Base-by-base conservation (phyloP, 1,140 invertebrate species). In the Galleria mellonella region DNA sequence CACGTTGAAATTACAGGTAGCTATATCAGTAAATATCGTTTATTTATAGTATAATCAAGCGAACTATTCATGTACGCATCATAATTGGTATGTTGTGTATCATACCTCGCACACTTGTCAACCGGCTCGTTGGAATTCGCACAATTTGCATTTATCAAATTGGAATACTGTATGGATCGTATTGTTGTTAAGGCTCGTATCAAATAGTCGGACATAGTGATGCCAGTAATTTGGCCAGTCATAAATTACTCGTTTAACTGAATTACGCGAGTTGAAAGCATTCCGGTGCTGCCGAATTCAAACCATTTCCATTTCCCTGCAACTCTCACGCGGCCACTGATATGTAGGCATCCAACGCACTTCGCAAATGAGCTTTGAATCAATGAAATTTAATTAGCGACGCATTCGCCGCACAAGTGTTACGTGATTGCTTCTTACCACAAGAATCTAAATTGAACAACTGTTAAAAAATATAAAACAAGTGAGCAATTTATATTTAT, bases 181-280 rank as follows among this genome's bases (percentile, higher is more conserved):
- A 47, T 60, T 56, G 51, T 47, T 57, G 41, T 57, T 47, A 42
- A 52, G 37, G 32, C 35, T 31, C 40, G 36, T 47, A 49, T 57
- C 46, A 60, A 51, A 67, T 64, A 55, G 50, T 38, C 54, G 51
- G 58, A 54, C 59, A 62, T 51, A 63, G 68, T 66, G 63, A 73
- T 72, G 67, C 58, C 62, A 79, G 74, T 77, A 84, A 83, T 83
- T 84, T 72, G 68, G 62, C 63, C 46, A 79, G 70, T 74, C 76
- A 77, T 84, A 84, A 79, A 84, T 84, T 81, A 84, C 71, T 69
- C 71, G 76, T 81, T 83, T 77, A 83, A 84, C 78, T 84, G 75
- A 81, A 84, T 84, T 84, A 84, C 74, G 67, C 60, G 67, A 67
- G 70, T 65, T 76, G 72, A 83, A 83, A 81, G 76, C 81, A 83